Conservation (phyloP, 2,113 vertebrate species). For the Danionella cerebrum region DNA sequence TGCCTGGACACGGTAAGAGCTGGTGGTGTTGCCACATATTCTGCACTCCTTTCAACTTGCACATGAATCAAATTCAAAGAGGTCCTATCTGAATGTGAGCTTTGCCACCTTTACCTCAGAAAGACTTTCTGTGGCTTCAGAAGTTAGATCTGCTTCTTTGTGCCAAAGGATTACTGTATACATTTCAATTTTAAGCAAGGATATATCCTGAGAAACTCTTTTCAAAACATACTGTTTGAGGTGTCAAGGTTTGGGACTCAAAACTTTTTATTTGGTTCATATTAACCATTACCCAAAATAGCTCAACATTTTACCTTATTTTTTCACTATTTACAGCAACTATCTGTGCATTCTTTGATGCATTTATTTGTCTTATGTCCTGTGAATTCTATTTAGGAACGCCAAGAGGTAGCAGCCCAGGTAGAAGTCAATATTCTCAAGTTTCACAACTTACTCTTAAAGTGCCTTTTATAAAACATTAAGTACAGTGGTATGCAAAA, state of each 20-base stretch:
- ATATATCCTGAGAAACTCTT: constrained; percentile 1
- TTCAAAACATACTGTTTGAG: background rate
- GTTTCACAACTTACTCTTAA: too few relatives aligned
- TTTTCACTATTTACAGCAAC: too few relatives aligned
- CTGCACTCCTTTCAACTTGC: background rate
- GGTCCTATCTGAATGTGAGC: constrained; percentile 3
- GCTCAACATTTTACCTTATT: too few relatives aligned
- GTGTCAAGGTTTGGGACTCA: too few relatives aligned
- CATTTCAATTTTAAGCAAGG: background rate
- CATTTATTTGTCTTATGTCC: too few relatives aligned
- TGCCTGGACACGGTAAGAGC: constrained; percentile 4
- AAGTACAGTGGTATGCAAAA: too few relatives aligned
- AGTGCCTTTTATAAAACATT: too few relatives aligned
- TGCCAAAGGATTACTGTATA: constrained; percentile 16
- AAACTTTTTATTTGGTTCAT: background rate
- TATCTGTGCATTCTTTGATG: too few relatives aligned
- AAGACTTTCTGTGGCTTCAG: constrained; percentile 1
- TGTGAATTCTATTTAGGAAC: too few relatives aligned
- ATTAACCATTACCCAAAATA: too few relatives aligned
- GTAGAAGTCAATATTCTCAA: too few relatives aligned
- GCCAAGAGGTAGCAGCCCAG: too few relatives aligned
- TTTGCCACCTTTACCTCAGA: constrained; percentile 16
- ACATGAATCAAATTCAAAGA: constrained; percentile 7
- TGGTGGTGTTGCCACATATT: background rate
- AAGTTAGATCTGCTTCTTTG: background rate